Base-by-base conservation (phyloP, 1,140 invertebrate genomes). In the Brachionus sp. region DNA sequence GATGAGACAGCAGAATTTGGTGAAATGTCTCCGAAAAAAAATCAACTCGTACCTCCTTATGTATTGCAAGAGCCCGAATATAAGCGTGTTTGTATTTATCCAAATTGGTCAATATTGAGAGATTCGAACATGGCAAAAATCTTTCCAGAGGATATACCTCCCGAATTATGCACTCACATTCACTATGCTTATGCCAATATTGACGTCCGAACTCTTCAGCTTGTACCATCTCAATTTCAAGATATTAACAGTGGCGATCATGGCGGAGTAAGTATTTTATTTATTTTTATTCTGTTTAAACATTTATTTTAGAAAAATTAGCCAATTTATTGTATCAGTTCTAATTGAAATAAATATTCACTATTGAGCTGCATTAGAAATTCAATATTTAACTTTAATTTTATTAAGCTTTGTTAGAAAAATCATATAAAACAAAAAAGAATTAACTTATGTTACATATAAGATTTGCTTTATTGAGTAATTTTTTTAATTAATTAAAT, bases 221-320 rank as follows among this genome's bases (percentile, higher is more conserved):
- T 80, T 3, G 57, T 29, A 9, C 77, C 77, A 25, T 80, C 77
- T 7, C 77, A 80, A 35, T 62, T 62, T 16, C 50, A 80, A 80
- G 77, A 80, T 42, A 62, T 42, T 6, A 80, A 80, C 25, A 77
- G 25, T 33, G 82, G 82, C 9, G 77, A 80, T 39, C 77, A 80
- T 44, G 77, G 77, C 7, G 62, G 13, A 25, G 77, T 94, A 57
- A 91, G 93, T 84, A 91, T 96, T 5, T 92, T 35, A 25, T n/a
- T 37, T 23, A 16, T 37, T 35, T n/a, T 37, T 5, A 35, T 35
- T 25, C 13, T 6, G 19, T 66, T 9, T 64, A 4, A 19, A n/a
- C n/a, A n/a, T n/a, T 29, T 66, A 0, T 13, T n/a, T 5, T 10
- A 5, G 10, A 12, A 12, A 46, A 46, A 46, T n/a, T 46, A 35